Base-by-base conservation (phyloP, 2,113 vertebrate genomes). In the Hiodon alosoides region DNA sequence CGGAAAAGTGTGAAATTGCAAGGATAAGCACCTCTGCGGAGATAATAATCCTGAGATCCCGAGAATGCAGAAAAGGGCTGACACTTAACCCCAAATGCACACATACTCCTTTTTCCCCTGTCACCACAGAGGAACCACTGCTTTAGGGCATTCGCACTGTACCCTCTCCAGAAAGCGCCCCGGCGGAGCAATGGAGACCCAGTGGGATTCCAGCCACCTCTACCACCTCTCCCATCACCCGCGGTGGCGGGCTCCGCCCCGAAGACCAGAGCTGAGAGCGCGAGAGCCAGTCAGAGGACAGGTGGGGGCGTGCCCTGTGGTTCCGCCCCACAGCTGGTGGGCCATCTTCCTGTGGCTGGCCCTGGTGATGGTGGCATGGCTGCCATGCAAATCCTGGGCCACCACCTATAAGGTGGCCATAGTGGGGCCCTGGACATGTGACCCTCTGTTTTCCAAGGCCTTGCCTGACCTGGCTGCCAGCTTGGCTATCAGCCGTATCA, bases 351-450 rank as follows among this genome's bases (percentile, higher is more conserved):
- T 3, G 0, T 84, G 69, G 74, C n/a, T 83, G 9, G 82, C 80
- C 57, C 76, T 85, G 16, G 67, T 89, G 16, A 79, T 84, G 2
- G 58, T 87, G 58, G 81, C 73, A 66, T 79, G 86, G 50, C 80
- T 91, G n/a, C 90, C 87, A 0, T 79, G 81, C 78, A 80, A 75
- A 0, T 54, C 79, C 5, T 7, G 54, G 53, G 13, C 78, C 0
- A 78, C 87, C 0, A 93, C 90, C 55, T 94, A 92, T 81, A 93
- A 87, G 3, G 80, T 96, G 0, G 93, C 90, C 0, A 85, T 95
- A 8, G 76, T 96, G 69, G 94, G 94, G 0, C 94, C 94, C 0
- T 96, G 94, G 94, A 76, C 80, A 57, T 96, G 94, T 14, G 94
- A 96, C 85, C 91, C 93, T 0, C 13, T 94, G 78, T 90, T 93